phyloP scores from a whole-genome alignment of 2,113 vertebrate genomes.

The Capreolus pygargus region DNA sequence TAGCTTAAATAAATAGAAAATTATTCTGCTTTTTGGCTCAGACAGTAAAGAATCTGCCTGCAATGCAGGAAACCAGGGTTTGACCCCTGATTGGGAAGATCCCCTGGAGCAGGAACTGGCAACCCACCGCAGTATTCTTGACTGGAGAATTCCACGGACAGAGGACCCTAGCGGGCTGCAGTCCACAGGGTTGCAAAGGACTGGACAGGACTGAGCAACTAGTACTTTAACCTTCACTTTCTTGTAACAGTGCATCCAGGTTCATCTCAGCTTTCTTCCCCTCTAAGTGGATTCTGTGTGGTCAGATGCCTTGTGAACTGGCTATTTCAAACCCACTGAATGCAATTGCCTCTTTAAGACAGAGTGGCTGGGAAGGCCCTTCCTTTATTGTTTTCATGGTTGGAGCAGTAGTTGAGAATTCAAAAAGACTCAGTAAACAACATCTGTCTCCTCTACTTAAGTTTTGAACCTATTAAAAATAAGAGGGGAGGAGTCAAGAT shows the following conservation, averaged over 20 bases:
- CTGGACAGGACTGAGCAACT: not conserved
- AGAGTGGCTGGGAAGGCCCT: not conserved
- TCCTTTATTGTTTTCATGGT: not conserved
- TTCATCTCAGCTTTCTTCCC: not conserved
- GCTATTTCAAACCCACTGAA: not conserved
- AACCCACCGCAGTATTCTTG: not conserved
- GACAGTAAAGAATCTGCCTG: not conserved
- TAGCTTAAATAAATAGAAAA: not conserved
- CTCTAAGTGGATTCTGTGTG: not conserved
- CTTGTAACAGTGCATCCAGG: not conserved
- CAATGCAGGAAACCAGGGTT: not conserved
- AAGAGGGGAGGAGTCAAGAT: no score
- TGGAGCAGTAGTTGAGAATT: not conserved
- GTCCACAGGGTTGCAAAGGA: not conserved
- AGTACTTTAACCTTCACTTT: not conserved
- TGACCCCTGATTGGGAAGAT: not conserved
- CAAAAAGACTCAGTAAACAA: not conserved
- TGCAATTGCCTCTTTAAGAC: not conserved
- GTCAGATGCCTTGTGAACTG: not conserved
- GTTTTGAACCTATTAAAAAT: conserved; percentile 16
- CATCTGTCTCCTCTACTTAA: not conserved
- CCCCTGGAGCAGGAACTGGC: not conserved
- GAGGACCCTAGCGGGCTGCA: not conserved
- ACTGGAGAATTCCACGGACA: not conserved
- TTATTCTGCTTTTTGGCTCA: not conserved